Evolutionary conservation across 2,888 invertebrate species (phyloP).

Genomic region (Drosophila lutescens): DNA sequence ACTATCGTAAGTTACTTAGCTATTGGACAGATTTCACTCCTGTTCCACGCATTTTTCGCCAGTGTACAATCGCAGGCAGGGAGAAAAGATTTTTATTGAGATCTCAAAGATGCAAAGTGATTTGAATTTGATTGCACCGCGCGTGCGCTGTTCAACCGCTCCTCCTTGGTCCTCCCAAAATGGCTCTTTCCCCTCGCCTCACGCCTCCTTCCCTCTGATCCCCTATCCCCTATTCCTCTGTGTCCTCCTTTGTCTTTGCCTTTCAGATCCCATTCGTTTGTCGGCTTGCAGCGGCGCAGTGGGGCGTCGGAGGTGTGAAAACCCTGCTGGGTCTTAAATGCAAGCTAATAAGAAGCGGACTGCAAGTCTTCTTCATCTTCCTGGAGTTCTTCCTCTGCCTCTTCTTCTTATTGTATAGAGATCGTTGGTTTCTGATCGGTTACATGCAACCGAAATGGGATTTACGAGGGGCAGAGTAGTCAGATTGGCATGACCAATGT

Average conservation of each 20-base stretch:
- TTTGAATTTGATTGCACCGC: conserved; percentile 79
- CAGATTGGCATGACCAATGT: conserved; percentile 42
- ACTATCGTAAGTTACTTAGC: too few relatives aligned
- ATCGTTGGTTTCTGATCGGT: conserved; percentile 22
- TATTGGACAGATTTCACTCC: too few relatives aligned
- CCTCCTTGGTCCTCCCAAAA: conserved; percentile 12
- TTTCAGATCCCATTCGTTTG: conserved; percentile 27
- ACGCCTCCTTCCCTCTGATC: background rate
- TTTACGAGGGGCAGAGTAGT: background rate
- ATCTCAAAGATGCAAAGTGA: conserved; percentile 83
- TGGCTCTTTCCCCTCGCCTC: background rate
- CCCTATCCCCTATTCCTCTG: background rate
- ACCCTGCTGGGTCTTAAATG: conserved; percentile 83
- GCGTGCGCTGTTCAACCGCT: conserved; percentile 57
- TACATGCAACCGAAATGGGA: conserved; percentile 40
- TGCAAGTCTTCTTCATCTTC: background rate
- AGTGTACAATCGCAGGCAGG: conserved; percentile 20
- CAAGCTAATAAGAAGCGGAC: conserved; percentile 80
- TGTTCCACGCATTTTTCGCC: background rate
- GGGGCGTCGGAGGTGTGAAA: conserved; percentile 84
- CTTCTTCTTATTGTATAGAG: background rate
- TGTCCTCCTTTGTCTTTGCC: conserved; percentile 7
- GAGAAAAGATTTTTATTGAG: conserved; percentile 79
- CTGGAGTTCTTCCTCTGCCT: background rate
- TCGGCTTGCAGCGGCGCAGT: conserved; percentile 64